A percentile compares a stretch with the other conserved stretches of the same genome.
phyloP scores from a whole-genome alignment of 2,797 vertebrate genomes.

The Miichthys miiuy region DNA sequence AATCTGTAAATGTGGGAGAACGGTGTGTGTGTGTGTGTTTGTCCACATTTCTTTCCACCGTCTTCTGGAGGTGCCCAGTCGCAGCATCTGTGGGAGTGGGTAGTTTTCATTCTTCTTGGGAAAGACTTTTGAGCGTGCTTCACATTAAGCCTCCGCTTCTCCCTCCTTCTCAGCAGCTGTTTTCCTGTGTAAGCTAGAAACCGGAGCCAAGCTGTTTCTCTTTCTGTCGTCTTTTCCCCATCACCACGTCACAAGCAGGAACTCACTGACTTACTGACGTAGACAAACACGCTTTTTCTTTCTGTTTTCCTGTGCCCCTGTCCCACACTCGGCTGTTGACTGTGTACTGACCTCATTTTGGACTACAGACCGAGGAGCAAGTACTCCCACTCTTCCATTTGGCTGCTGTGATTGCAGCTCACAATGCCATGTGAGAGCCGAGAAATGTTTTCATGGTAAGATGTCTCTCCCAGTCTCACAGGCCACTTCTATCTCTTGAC shows the following conservation, averaged over 20 bases:
- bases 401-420: slow-evolving; percentile 58
- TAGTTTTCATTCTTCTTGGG: slow-evolving; percentile 53
- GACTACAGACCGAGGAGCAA: slow-evolving; percentile 57
- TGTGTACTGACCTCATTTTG: slow-evolving; percentile 64
- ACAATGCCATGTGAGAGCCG: slow-evolving; percentile 63
- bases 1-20: slow-evolving; percentile 20
- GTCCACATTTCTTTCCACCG: slow-evolving; percentile 21
- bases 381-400: slow-evolving; percentile 58
- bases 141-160: slow-evolving; percentile 46
- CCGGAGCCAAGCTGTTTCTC: slow-evolving; percentile 60
- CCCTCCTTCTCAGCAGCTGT: slow-evolving; percentile 68
- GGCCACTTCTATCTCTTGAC: slow-evolving; percentile 34
- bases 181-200: slow-evolving; percentile 76
- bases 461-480: slow-evolving; percentile 37
- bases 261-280: slow-evolving; percentile 56
- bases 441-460: slow-evolving; percentile 76
- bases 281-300: slow-evolving; percentile 24
- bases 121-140: slow-evolving; percentile 56
- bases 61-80: slow-evolving; percentile 29
- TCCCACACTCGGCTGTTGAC: slow-evolving; percentile 66
- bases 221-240: slow-evolving; percentile 5
- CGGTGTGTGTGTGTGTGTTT: not conserved
- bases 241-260: slow-evolving; percentile 72
- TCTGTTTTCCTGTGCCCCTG: slow-evolving; percentile 38
- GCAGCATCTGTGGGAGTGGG: slow-evolving; percentile 41